These are phyloP conservation scores for Dendronephthya gigantea DNA, from an alignment of 64 coral and sea anemone genomes.

Conservation along the genomic window DNA sequence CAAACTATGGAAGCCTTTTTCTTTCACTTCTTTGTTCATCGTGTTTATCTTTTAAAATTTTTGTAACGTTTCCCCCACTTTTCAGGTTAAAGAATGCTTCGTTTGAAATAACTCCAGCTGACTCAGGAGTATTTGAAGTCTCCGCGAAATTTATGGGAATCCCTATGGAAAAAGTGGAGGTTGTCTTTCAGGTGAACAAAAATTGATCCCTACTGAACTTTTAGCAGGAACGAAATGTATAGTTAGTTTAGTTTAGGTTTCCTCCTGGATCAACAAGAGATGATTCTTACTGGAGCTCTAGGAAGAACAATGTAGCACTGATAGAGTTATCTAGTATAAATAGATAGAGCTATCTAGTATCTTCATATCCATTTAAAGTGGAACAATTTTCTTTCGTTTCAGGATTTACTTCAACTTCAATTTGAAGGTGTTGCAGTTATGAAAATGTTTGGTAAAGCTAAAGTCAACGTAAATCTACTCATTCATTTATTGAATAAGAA, in stretches of 20 bases:
- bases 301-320: no score
- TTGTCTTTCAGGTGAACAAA: constrained; percentile 99
- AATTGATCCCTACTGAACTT: no score
- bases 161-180: constrained; percentile 90
- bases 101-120: constrained; percentile 92
- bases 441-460: constrained; percentile 99
- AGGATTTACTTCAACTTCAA: constrained; percentile 92
- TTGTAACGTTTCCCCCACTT: not conserved
- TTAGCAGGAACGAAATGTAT: no score
- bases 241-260: not conserved
- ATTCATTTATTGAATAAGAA: constrained; percentile 98
- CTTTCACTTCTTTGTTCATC: no score
- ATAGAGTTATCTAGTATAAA: no score
- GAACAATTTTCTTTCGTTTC: not conserved
- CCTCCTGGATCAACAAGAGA: not conserved
- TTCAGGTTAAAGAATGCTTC: constrained; percentile 85
- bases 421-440: constrained; percentile 97
- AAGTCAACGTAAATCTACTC: constrained; percentile 91
- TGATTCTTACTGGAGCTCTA: no score
- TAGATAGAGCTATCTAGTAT: no score
- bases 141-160: constrained; percentile 99
- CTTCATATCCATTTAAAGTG: no score
- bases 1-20: no score
- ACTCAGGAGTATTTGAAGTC: constrained; percentile 78
- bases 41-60: not conserved